These are phyloP conservation scores for Astatoreochromis straeleni DNA, from an alignment of 2,113 vertebrate genomes.

Conservation along the genomic window DNA sequence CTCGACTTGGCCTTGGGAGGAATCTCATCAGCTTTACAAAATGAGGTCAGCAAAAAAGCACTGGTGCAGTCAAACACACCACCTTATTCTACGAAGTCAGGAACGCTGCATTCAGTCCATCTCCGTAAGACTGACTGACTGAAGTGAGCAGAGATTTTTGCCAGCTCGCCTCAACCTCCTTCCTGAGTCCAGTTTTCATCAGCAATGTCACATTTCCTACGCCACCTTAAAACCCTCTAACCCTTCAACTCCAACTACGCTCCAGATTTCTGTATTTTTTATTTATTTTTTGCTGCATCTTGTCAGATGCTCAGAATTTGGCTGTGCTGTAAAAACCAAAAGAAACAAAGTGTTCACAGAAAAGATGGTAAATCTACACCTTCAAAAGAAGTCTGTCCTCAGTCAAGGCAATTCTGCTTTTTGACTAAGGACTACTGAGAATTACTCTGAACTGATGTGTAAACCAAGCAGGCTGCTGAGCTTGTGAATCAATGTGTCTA, in stretches of 20 bases:
- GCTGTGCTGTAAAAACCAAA: not conserved
- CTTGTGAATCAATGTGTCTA: constrained; percentile 64
- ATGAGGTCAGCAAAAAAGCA: constrained; percentile 56
- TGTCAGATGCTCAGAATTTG: not conserved
- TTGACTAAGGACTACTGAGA: constrained; percentile 35
- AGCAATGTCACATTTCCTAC: not conserved
- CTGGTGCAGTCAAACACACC: constrained; percentile 36
- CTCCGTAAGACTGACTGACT: not conserved
- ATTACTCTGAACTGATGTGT: constrained; percentile 53
- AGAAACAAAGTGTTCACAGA: not conserved
- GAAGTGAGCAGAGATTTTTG: not conserved
- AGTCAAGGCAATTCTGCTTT: constrained; percentile 20
- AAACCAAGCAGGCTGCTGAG: constrained; percentile 56
- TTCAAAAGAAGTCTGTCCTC: not conserved
- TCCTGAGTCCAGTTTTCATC: not conserved
- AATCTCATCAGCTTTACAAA: constrained; percentile 57
- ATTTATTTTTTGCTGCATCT: not conserved
- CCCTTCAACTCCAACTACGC: not conserved
- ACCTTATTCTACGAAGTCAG: not conserved
- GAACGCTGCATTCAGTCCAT: not conserved
- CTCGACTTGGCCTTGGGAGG: constrained; percentile 35
- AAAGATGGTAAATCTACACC: not conserved
- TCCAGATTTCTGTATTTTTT: not conserved
- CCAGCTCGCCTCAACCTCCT: not conserved
- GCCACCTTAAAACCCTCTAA: not conserved